Evolutionary conservation across 1,140 invertebrate species (phyloP).

Genomic region (Dendrolimus kikuchii): DNA sequence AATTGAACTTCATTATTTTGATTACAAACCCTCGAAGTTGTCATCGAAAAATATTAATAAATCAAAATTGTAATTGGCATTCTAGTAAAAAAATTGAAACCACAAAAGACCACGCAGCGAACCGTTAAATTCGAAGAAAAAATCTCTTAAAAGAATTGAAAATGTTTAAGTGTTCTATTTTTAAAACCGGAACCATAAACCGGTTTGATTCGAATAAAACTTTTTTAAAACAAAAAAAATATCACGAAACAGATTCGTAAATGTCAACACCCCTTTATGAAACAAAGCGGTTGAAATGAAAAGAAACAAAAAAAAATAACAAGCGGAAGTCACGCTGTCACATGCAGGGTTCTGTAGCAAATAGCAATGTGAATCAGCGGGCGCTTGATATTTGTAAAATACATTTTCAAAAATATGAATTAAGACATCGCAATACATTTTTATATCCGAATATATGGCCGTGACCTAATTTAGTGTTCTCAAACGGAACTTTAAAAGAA

Average conservation of each 20-base stretch:
- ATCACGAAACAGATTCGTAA: slow-evolving; percentile 57
- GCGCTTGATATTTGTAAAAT: no score
- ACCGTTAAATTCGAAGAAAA: slow-evolving; percentile 63
- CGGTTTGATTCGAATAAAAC: slow-evolving; percentile 57
- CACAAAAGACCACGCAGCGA: slow-evolving; percentile 55
- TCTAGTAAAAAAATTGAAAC: slow-evolving; percentile 48
- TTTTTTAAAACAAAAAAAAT: slow-evolving; percentile 59
- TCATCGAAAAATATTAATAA: slow-evolving; percentile 53
- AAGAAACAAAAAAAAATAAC: slow-evolving; percentile 46
- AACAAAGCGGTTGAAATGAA: slow-evolving; percentile 40
- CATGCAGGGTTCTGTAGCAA: no score
- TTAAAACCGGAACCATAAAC: slow-evolving; percentile 52
- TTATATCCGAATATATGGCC: no score
- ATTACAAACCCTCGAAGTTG: slow-evolving; percentile 37
- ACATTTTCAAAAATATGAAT: no score
- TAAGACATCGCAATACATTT: no score
- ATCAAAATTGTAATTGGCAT: slow-evolving; percentile 67
- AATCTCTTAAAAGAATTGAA: slow-evolving; percentile 27
- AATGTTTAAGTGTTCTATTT: slow-evolving; percentile 46
- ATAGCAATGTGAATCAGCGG: no score
- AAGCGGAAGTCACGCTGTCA: no score
- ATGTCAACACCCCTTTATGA: slow-evolving; percentile 71
- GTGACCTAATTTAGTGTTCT: no score
- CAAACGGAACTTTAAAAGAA: no score
- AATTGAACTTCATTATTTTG: slow-evolving; percentile 24